These are phyloP conservation scores for Microctenopoma lineatum DNA, from an alignment of 2,797 vertebrate genomes.

Conservation along the genomic window DNA sequence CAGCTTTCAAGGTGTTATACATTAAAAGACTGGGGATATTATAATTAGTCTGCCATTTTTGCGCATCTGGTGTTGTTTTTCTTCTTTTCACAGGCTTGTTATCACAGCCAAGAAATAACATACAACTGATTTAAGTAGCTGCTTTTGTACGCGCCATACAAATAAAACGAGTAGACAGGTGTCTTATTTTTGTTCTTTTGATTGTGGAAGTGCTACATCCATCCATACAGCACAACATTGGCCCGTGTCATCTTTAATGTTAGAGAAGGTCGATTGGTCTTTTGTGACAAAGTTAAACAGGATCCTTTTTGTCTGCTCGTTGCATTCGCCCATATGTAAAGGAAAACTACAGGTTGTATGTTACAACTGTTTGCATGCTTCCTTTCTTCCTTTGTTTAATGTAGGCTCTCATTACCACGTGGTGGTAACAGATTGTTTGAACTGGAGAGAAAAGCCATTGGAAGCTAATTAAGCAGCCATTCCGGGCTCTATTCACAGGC, in stretches of 20 bases:
- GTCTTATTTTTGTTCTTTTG: constrained; percentile 2
- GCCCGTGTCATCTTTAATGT: constrained; percentile 28
- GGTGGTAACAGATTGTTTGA: constrained; percentile 97
- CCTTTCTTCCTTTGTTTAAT: constrained; percentile 86
- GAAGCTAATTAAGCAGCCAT: constrained; percentile 97
- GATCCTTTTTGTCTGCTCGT: constrained; percentile 35
- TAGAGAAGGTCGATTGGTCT: constrained; percentile 30
- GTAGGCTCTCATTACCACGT: constrained; percentile 93
- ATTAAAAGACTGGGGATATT: constrained; percentile 21
- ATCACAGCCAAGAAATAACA: constrained; percentile 16
- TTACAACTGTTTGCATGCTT: constrained; percentile 81
- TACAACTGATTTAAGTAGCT: constrained; percentile 19
- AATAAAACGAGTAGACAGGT: constrained; percentile 12
- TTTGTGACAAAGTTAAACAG: constrained; percentile 55
- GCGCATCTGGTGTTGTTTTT: constrained; percentile 24
- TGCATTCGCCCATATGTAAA: constrained; percentile 59
- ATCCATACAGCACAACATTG: constrained; percentile 4
- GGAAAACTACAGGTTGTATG: constrained; percentile 81
- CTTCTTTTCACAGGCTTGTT: constrained; percentile 18
- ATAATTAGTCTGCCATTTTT: constrained; percentile 26
- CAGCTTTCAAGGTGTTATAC: constrained; percentile 26
- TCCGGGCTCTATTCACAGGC: constrained; percentile 93
- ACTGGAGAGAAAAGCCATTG: constrained; percentile 96
- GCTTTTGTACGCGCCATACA: constrained; percentile 13
- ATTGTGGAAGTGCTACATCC: neutral